Base-by-base conservation (phyloP, 2,888 invertebrate species). In the Drosophila paramelanica region DNA sequence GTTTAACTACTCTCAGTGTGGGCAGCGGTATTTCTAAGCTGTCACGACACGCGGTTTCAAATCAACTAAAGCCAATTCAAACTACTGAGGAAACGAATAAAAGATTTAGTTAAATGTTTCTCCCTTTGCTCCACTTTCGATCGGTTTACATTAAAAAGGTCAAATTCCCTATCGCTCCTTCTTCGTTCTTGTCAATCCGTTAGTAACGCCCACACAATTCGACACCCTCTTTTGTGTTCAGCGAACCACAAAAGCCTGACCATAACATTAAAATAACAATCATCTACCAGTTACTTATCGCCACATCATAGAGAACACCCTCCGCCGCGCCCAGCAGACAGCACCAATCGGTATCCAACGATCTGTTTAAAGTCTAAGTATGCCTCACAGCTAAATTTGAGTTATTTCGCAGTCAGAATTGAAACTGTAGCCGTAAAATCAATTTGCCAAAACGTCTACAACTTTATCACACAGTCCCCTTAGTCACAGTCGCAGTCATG, bases 381-480 rank as follows among this genome's bases (percentile, higher is more conserved):
- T 84, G 85, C 85, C 85, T 77, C 52, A 47, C 57, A 72, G 85
- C 84, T 58, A 71, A 75, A 84, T 67, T 84, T 86, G 79, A 85
- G 82, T 84, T 84, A 85, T 84, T 81, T 71, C 58, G 67, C 82
- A 74, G 69, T 78, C 72, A 61, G 76, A 67, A 78, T 75, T 62
- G 57, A 73, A 79, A 70, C 70, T 68, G 70, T 69, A 75, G 88
- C 81, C 89, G 89, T 89, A 86, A 90, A 90, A 90, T 90, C 90
- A 90, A 90, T 90, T 90, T 90, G 74, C 69, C 79, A 80, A 85
- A 88, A 90, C 85, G 79, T 86, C 90, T 89, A 90, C 89, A 90
- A 81, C 90, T 90, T 89, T 85, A 90, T 90, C 89, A 83, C 55
- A 77, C 72, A 68, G 60, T 74, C 51, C 74, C 49, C 67, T 75